Evolutionary conservation across 2,888 invertebrate genomes (phyloP).

Genomic region (Amblyteles armatorius): DNA sequence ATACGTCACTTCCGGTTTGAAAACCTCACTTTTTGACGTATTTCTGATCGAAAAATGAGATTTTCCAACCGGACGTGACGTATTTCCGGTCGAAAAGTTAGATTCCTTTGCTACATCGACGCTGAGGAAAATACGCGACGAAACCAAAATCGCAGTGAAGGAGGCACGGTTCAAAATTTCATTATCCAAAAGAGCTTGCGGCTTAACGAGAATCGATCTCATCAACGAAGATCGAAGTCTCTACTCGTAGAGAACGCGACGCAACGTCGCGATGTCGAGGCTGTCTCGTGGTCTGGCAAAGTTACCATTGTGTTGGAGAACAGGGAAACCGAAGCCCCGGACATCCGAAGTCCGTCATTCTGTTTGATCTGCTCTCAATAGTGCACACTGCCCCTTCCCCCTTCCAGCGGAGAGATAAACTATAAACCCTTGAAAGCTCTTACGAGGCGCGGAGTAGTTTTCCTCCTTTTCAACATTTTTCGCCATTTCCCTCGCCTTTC

Average conservation of each 20-base stretch:
- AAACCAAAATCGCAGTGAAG: not conserved
- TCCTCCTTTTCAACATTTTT: not conserved
- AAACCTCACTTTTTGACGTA: too few species aligned
- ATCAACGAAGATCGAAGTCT: conserved; percentile 8
- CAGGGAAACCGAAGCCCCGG: conserved; percentile 47
- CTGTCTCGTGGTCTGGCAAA: conserved; percentile 28
- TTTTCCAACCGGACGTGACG: not conserved
- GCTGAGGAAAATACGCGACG: not conserved
- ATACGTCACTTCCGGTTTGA: too few species aligned
- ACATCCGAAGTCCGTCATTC: conserved; percentile 57
- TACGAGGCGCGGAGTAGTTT: not conserved
- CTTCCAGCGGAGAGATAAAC: not conserved
- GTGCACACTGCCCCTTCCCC: not conserved
- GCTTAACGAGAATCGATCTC: not conserved
- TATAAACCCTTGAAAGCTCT: not conserved
- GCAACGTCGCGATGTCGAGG: conserved; percentile 15
- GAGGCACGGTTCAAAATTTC: not conserved
- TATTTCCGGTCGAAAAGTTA: too few species aligned
- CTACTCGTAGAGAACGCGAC: not conserved
- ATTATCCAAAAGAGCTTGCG: not conserved
- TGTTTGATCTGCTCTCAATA: conserved; percentile 54
- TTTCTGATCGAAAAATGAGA: too few species aligned
- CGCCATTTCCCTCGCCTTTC: not conserved
- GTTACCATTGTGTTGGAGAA: conserved; percentile 53
- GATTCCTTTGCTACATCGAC: not conserved